Base-by-base conservation (phyloP, 2,888 invertebrate species). In the Apocheima hispidaria region DNA sequence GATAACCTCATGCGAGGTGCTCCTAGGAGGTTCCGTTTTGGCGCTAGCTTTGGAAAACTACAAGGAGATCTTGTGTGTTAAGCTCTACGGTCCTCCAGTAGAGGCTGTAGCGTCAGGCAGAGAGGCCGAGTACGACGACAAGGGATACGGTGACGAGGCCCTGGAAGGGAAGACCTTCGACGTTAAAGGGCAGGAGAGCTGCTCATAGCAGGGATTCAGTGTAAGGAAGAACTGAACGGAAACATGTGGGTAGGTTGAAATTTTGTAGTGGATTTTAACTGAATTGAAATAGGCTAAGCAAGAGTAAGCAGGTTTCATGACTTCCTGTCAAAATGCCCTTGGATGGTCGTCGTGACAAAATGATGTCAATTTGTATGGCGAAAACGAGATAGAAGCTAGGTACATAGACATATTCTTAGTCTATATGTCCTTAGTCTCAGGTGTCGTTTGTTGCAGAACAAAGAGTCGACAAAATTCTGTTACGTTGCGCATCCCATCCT, bases 1-100 rank as follows among this genome's bases (percentile, higher is more conserved):
- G 62, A 95, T 97, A 71, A 95, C 95, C 35, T 95, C 96, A 0
- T 96, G 96, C 83, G 96, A 97, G 78, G 94, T 97, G 41, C 94
- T 96, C 9, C 93, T 95, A 12, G 96, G 96, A 54, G 97, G 97
- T 0, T 94, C 94, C 30, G 94, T 94, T 51, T 93, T 97, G 1
- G 94, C 96, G 0, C 83, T 97, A 57, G 96, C 96, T 0, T 79
- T 96, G 40, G 95, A 95, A 69, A 95, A 96, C 77, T 93, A 93
- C 74, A 91, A 93, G 58, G 94, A 94, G 53, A 89, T 96, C 28
- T 86, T 96, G 7, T 96, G 95, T 52, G 90, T 97, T 21, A 94
- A 95, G 62, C 87, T 96, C 12, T 86, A 86, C 55, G 92, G 91
- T 0, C 89, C 92, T 0, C 52, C 71, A 0, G 81, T 87, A 1